These are phyloP conservation scores for Pollicipes pollicipes DNA, from an alignment of 1,140 invertebrate species.

Conservation along the genomic window DNA sequence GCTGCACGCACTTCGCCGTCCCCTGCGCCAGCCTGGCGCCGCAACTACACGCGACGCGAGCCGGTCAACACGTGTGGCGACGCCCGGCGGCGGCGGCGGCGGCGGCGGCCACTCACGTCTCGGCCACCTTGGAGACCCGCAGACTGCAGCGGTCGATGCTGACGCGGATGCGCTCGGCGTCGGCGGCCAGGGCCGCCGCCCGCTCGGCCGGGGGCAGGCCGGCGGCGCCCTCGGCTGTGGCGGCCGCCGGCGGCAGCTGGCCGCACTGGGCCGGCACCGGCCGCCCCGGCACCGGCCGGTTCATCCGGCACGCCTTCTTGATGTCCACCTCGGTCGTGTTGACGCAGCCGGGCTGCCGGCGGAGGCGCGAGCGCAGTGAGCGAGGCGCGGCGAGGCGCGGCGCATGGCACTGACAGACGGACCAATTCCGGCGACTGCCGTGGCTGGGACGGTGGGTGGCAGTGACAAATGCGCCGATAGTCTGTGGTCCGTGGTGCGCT, in stretches of 20 bases:
- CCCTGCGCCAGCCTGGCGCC: no score
- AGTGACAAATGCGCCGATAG: no score
- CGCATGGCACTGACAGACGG: no score
- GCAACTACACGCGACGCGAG: no score
- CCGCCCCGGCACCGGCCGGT: conserved; percentile 22
- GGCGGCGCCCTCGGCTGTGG: conserved; percentile 40
- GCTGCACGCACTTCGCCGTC: no score
- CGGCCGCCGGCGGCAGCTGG: conserved; percentile 18
- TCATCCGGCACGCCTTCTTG: conserved; percentile 81
- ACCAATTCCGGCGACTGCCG: no score
- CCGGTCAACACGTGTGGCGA: no score
- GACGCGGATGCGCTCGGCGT: conserved; percentile 46
- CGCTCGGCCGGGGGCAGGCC: conserved; percentile 26
- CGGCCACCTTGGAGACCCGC: conserved; percentile 90
- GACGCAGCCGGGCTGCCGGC: conserved; percentile 80
- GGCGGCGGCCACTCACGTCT: conserved; percentile 69
- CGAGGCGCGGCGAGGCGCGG: no score
- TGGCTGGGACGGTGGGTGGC: no score
- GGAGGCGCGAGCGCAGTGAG: conserved; percentile 2
- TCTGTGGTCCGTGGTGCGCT: no score
- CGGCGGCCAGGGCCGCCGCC: conserved; percentile 37
- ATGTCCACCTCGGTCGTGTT: conserved; percentile 98
- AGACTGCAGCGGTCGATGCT: conserved; percentile 75
- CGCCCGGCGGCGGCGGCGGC: no score
- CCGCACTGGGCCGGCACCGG: neutral